Evolutionary conservation across 2,888 invertebrate species (phyloP).

Genomic region (Tryphoninae sp.): DNA sequence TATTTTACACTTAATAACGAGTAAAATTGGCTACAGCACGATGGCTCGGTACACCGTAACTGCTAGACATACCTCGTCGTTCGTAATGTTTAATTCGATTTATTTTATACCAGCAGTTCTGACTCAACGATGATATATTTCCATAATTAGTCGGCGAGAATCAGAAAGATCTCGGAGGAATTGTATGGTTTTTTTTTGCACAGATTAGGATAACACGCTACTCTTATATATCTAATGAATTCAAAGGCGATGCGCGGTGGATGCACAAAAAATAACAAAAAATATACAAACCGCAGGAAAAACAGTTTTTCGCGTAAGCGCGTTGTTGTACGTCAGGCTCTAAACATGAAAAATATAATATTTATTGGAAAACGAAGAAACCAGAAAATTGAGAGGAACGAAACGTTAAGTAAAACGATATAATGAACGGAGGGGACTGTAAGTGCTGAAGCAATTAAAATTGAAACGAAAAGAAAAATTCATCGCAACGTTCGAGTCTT

Average conservation of each 20-base stretch:
- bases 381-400: neutral
- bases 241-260: constrained; percentile 9
- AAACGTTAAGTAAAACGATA: constrained; percentile 9
- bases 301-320: neutral
- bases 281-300: neutral
- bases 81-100: constrained; percentile 20
- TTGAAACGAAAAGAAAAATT: constrained; percentile 39
- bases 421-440: constrained; percentile 29
- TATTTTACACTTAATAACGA: constrained; percentile 54
- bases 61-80: constrained; percentile 66
- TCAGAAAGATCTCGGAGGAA: neutral
- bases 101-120: constrained; percentile 13
- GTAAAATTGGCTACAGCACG: constrained; percentile 68
- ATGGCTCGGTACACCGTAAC: constrained; percentile 72
- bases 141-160: neutral
- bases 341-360: constrained; percentile 28
- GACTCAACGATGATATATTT: constrained; percentile 31
- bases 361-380: constrained; percentile 38
- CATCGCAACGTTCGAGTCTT: constrained; percentile 64
- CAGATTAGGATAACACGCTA: constrained; percentile 5
- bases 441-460: constrained; percentile 40
- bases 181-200: neutral
- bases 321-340: constrained; percentile 15
- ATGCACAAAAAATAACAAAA: constrained; percentile 37
- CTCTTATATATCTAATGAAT: constrained; percentile 38